A percentile compares a stretch with the other conserved stretches of the same genome.
Evolutionary conservation across 1,140 invertebrate species (phyloP).

Genomic region (Heliconius nattereri): DNA sequence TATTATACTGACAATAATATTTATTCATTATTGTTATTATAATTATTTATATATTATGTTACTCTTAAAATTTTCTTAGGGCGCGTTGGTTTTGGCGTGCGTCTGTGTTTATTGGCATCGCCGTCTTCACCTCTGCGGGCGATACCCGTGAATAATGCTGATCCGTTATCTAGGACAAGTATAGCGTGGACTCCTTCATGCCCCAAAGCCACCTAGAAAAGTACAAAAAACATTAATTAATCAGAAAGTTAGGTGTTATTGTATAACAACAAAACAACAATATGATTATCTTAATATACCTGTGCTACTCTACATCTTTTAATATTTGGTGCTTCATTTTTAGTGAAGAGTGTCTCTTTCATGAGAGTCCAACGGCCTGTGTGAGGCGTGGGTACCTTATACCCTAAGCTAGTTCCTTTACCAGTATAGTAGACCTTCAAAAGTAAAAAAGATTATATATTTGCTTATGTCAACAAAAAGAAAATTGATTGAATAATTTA

Average conservation of each 20-base stretch:
- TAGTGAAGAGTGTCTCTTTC: conserved; percentile 66
- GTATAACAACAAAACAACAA: background rate
- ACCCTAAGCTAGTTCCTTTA: conserved; percentile 68
- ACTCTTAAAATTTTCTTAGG: conserved; percentile 96
- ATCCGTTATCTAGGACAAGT: conserved; percentile 93
- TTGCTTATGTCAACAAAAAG: too few relatives aligned
- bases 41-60: conserved; percentile 6
- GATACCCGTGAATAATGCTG: conserved; percentile 92
- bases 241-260: background rate
- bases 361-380: conserved; percentile 69
- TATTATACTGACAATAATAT: background rate
- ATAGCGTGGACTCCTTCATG: conserved; percentile 96
- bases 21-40: background rate
- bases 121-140: conserved; percentile 97
- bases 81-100: conserved; percentile 94
- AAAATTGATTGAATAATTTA: background rate
- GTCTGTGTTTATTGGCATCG: conserved; percentile 90
- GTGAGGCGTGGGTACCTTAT: conserved; percentile 65
- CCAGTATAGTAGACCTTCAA: conserved; percentile 75
- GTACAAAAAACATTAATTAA: background rate
- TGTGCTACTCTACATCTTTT: conserved; percentile 68
- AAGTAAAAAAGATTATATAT: too few relatives aligned
- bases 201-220: conserved; percentile 89
- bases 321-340: conserved; percentile 58
- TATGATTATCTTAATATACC: conserved; percentile 42